Evolutionary conservation across 2,113 vertebrate genomes (phyloP).

Genomic region (Myrmecobius fasciatus): DNA sequence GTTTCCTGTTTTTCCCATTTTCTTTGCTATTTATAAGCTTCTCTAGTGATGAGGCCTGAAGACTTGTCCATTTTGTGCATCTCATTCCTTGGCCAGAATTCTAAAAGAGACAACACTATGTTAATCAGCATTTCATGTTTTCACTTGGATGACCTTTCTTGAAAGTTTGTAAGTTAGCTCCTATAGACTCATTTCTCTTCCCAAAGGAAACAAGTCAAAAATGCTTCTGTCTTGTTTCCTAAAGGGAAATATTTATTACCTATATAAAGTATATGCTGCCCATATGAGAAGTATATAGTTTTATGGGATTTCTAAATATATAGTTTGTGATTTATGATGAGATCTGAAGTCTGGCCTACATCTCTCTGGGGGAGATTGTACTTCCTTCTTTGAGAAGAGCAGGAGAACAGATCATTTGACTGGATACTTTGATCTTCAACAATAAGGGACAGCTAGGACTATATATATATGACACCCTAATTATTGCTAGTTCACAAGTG

Average conservation of each 20-base stretch:
- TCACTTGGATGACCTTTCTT: too few species aligned
- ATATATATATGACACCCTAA: background rate
- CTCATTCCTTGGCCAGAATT: background rate
- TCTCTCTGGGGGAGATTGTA: background rate
- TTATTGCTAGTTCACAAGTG: background rate
- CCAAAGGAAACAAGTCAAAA: background rate
- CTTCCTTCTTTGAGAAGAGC: background rate
- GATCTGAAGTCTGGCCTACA: background rate
- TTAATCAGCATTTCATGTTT: too few species aligned
- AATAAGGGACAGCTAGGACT: background rate
- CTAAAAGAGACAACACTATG: background rate
- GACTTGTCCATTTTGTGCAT: constrained; percentile 42
- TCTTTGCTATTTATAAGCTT: constrained; percentile 12
- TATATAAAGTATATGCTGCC: too few species aligned
- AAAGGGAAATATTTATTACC: constrained; percentile 19
- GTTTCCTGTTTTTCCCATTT: constrained; percentile 59
- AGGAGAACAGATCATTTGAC: background rate
- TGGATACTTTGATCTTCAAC: background rate
- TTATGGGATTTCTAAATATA: background rate
- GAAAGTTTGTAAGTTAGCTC: too few species aligned
- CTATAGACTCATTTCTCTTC: background rate
- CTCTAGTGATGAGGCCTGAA: constrained; percentile 19
- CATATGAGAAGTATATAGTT: too few species aligned
- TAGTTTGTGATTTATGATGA: background rate
- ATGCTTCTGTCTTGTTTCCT: background rate